Evolutionary conservation across 1,140 invertebrate species (phyloP), one percentile per base, ranked within the genome.

Genomic region (Neodiprion pinetum): DNA sequence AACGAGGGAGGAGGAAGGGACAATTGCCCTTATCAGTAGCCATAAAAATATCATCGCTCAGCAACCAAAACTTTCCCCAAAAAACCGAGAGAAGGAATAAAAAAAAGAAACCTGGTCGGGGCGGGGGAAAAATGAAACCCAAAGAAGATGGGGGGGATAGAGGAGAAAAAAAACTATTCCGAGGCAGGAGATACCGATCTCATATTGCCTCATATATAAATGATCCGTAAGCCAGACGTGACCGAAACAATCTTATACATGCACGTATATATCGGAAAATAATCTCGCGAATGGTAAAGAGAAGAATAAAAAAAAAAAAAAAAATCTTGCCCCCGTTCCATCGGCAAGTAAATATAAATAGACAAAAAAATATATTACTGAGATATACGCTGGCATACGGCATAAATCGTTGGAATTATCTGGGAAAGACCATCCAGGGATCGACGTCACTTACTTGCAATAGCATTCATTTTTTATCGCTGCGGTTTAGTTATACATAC

Each of bases 31-130:
- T 83, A 83, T 83, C 81, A 28, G 14, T 23, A 40, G 14, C 75
- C 71, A 78, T 80, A 81, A 81, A 81, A 83, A 83, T 76, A 79
- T 79, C 73, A 76, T 75, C 76, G 77, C 70, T 78, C 75, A 79
- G 71, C 77, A 47, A 69, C 11, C 53, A 61, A 14, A 61, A 61
- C 53, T 61, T 61, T 61, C 53, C 53, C 53, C 53, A 12, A 4
- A 61, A 17, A 61, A 61, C n/a, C 5, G 53, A 17, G 7, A 61
- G 9, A 17, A 40, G 4, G 11, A 61, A 61, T 17, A 61, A 17
- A 40, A 40, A 40, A 40, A 61, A 61, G 9, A 40, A 61, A 61
- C 5, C 5, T 61, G 9, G 53, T 7, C 7, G 17, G 61, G 12
- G 61, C 1, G 61, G 12, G 17, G 12, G 17, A 14, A 65, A 65